Conservation (phyloP, 2,797 vertebrate species). For the Pyrocephalus nanus region DNA sequence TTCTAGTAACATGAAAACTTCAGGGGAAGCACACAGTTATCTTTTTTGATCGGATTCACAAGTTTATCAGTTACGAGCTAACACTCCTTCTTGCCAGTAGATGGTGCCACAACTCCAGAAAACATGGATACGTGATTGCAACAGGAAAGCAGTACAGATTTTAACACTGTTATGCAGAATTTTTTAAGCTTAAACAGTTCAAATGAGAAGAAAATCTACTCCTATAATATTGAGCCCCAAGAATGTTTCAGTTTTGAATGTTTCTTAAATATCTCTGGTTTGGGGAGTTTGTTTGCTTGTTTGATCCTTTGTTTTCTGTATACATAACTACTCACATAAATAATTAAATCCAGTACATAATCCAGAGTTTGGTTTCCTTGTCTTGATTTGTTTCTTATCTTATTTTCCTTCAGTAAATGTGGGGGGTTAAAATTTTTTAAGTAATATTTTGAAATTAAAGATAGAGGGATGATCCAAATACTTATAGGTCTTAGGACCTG, state of each 20-base stretch:
- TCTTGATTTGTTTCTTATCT: not conserved
- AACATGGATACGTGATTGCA: rapidly evolving
- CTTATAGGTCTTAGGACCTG: not conserved
- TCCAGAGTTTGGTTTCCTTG: not conserved
- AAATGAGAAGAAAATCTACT: not conserved
- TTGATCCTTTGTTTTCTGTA: not conserved
- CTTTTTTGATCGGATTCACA: rapidly evolving
- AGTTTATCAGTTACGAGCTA: rapidly evolving
- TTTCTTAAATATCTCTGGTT: not conserved
- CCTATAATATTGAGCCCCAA: rapidly evolving
- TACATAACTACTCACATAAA: not conserved
- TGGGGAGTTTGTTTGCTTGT: rapidly evolving
- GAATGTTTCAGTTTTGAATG: not conserved
- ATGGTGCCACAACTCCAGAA: slow-evolving; percentile 24
- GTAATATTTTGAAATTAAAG: not conserved
- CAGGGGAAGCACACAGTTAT: rapidly evolving
- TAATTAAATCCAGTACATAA: not conserved
- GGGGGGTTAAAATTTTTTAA: not conserved
- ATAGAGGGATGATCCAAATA: not conserved
- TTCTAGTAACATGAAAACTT: not conserved
- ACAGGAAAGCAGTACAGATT: rapidly evolving
- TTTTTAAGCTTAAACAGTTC: not conserved
- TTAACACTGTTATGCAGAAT: rapidly evolving
- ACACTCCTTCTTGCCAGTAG: not conserved
- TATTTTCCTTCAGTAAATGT: not conserved